Evolutionary conservation across 53 echinoderm and acorn worm genomes (phyloP).

Genomic region (Luidia sarsii): DNA sequence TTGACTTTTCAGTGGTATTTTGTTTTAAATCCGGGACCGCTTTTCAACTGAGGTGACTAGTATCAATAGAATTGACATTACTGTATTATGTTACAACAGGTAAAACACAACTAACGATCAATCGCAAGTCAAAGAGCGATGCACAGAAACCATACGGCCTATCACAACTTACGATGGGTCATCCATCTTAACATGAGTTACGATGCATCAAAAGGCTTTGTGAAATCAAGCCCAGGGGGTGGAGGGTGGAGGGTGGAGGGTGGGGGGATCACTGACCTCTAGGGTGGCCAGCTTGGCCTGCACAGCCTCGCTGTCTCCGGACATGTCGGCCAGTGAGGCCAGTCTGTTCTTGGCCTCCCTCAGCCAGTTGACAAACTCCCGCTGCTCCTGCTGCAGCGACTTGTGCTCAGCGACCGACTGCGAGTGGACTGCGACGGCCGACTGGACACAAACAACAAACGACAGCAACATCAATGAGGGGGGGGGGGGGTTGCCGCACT

Average conservation of each 20-base stretch:
- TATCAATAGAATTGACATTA: too few species aligned
- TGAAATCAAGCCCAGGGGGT: too few species aligned
- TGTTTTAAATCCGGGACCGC: not conserved
- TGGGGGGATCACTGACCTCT: conserved; percentile 67
- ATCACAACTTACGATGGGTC: too few species aligned
- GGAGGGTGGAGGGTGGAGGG: too few species aligned
- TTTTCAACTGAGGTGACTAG: not conserved
- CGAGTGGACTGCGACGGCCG: conserved; percentile 46
- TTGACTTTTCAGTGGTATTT: not conserved
- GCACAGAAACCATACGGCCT: too few species aligned
- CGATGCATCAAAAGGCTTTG: too few species aligned
- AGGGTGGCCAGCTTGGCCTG: conserved; percentile 54
- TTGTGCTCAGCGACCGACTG: conserved; percentile 68
- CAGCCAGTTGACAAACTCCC: conserved; percentile 66
- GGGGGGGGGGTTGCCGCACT: too few species aligned
- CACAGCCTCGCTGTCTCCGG: conserved; percentile 63
- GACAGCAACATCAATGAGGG: too few species aligned
- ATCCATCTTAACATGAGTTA: too few species aligned
- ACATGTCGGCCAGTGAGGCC: conserved; percentile 52
- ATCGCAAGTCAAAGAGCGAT: too few species aligned
- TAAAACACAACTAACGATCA: too few species aligned
- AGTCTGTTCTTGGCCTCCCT: conserved; percentile 67
- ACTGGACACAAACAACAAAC: conserved; percentile 24
- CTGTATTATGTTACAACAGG: too few species aligned
- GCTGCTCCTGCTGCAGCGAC: conserved; percentile 62